Conservation (phyloP, 2,888 invertebrate species). For the Chrysopilus asiliformis region DNA sequence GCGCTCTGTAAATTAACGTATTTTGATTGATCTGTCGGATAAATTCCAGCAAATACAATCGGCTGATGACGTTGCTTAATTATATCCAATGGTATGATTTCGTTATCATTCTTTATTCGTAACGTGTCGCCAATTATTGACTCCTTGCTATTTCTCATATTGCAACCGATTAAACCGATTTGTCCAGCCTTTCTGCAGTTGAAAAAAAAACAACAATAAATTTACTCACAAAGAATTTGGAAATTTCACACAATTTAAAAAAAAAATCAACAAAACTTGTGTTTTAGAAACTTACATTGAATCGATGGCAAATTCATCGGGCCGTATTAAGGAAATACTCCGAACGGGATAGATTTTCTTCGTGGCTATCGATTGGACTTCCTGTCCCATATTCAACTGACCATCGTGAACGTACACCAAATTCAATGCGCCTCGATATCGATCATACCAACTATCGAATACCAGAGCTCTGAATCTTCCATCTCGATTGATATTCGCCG, state of each 20-base stretch:
- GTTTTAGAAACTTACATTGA: conserved; percentile 41
- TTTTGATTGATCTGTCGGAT: conserved; percentile 82
- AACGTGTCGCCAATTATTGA: conserved; percentile 68
- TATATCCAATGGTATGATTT: conserved; percentile 40
- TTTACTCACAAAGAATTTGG: not conserved
- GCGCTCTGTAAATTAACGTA: conserved; percentile 60
- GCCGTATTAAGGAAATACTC: conserved; percentile 64
- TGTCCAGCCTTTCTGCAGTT: conserved; percentile 71
- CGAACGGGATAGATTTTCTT: conserved; percentile 66
- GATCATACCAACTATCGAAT: conserved; percentile 91
- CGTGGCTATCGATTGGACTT: conserved; percentile 56
- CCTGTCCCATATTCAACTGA: conserved; percentile 53
- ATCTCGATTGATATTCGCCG: conserved; percentile 47
- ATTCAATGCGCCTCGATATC: conserved; percentile 68
- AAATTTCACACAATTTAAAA: not conserved
- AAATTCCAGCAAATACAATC: conserved; percentile 75
- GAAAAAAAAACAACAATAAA: not conserved
- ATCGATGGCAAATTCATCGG: conserved; percentile 52
- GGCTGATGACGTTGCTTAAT: conserved; percentile 57
- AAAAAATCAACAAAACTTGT: not conserved
- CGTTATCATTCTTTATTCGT: conserved; percentile 37
- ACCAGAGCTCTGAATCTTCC: conserved; percentile 64
- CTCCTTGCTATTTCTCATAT: conserved; percentile 61
- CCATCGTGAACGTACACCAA: conserved; percentile 71
- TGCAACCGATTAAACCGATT: conserved; percentile 78